Evolutionary conservation across 2,113 vertebrate genomes (phyloP).

Genomic region (Austrofundulus limnaeus): DNA sequence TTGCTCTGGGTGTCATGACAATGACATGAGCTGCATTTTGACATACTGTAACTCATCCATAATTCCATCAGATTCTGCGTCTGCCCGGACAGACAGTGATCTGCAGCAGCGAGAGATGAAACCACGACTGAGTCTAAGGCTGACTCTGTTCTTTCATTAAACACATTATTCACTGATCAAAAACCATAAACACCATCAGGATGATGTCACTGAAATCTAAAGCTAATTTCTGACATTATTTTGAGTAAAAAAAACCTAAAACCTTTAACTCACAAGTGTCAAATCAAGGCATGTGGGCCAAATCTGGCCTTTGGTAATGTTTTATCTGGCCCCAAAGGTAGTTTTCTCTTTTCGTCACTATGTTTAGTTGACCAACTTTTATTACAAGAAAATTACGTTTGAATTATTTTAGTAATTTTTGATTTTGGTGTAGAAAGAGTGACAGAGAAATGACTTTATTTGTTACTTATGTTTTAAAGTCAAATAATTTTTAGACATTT

Average conservation of each 20-base stretch:
- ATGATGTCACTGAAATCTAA: background rate
- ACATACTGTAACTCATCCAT: conserved; percentile 23
- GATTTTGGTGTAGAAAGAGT: too few relatives aligned
- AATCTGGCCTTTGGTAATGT: too few relatives aligned
- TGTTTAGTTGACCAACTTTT: too few relatives aligned
- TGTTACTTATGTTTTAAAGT: too few relatives aligned
- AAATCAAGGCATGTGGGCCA: too few relatives aligned
- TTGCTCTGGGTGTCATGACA: conserved; percentile 6
- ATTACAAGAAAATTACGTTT: too few relatives aligned
- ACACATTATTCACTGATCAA: conserved; percentile 25
- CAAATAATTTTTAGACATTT: too few relatives aligned
- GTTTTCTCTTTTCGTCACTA: too few relatives aligned
- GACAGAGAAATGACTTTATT: too few relatives aligned
- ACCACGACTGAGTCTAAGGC: conserved; percentile 20
- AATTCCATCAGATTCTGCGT: conserved; percentile 23
- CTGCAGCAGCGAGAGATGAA: conserved; percentile 38
- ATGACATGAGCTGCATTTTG: conserved; percentile 13
- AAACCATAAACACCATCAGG: conserved; percentile 2
- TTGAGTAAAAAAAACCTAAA: conserved; percentile 6
- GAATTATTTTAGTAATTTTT: too few relatives aligned
- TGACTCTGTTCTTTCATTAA: conserved; percentile 14
- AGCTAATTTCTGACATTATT: conserved; percentile 7
- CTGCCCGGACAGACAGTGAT: conserved; percentile 44
- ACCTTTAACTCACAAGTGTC: too few relatives aligned
- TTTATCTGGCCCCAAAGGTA: too few relatives aligned